These are phyloP conservation scores for Sciurus niger DNA, from an alignment of 2,113 vertebrate species.

Conservation along the genomic window DNA sequence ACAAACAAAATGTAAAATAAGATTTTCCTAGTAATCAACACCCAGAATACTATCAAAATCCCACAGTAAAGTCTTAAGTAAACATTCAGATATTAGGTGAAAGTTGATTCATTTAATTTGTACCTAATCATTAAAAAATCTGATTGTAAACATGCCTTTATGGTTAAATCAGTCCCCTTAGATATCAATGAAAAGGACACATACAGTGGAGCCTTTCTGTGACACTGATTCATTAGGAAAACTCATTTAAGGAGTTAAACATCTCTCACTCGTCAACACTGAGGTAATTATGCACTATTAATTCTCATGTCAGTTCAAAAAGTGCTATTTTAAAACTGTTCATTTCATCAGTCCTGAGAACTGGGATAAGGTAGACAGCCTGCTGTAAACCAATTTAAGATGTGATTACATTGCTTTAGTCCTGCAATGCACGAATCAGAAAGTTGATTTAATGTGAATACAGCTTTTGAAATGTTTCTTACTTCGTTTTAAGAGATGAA, in stretches of 20 bases:
- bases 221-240: constrained; percentile 73
- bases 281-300: constrained; percentile 72
- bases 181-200: background rate
- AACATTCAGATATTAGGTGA: constrained; percentile 38
- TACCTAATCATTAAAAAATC: constrained; percentile 4
- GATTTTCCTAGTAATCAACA: background rate
- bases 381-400: constrained; percentile 82
- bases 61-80: constrained; percentile 13
- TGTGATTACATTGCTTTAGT: constrained; percentile 78
- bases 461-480: constrained; percentile 80
- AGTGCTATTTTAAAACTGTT: constrained; percentile 83
- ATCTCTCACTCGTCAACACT: constrained; percentile 67
- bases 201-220: constrained; percentile 28
- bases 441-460: constrained; percentile 80
- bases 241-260: constrained; percentile 81
- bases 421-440: constrained; percentile 62
- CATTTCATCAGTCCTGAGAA: constrained; percentile 80
- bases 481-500: constrained; percentile 76
- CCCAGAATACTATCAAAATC: constrained; percentile 4
- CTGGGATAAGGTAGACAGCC: constrained; percentile 77
- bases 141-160: constrained; percentile 25
- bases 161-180: constrained; percentile 14
- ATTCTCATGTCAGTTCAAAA: constrained; percentile 84
- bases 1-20: constrained; percentile 32
- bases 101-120: constrained; percentile 61